Conservation (phyloP, 2,797 vertebrate genomes). For the Gastrophryne carolinensis region DNA sequence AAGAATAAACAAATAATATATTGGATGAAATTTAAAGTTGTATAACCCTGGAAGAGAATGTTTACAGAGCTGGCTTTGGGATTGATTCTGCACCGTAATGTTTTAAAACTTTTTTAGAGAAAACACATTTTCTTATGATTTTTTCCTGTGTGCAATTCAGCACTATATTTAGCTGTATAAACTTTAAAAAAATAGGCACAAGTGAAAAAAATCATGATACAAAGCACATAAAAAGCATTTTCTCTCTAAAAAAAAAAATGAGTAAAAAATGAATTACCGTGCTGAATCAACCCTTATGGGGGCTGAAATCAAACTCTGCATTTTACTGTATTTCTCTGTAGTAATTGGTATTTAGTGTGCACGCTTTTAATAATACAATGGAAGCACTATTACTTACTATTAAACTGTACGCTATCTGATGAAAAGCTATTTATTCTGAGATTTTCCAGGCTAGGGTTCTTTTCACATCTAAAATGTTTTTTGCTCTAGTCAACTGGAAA, state of each 20-base stretch:
- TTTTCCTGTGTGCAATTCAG: too few relatives aligned
- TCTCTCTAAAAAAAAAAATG: neutral
- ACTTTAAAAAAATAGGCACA: too few relatives aligned
- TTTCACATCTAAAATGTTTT: neutral
- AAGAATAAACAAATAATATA: too few relatives aligned
- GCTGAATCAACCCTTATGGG: neutral
- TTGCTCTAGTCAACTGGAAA: neutral
- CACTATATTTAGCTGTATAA: too few relatives aligned
- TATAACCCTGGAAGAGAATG: too few relatives aligned
- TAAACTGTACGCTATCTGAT: neutral
- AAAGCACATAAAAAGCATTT: too few relatives aligned
- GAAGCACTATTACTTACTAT: neutral
- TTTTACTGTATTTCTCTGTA: neutral
- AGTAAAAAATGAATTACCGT: neutral
- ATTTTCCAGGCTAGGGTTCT: neutral
- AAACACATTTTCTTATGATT: too few relatives aligned
- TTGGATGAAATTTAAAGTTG: too few relatives aligned
- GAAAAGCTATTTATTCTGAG: neutral
- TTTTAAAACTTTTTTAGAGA: too few relatives aligned
- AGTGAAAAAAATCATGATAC: too few relatives aligned
- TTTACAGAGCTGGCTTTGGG: too few relatives aligned
- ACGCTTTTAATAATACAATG: neutral
- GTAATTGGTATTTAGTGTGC: neutral
- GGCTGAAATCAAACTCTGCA: neutral
- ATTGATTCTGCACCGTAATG: too few relatives aligned